Evolutionary conservation across 2,888 invertebrate species (phyloP), one percentile per base, ranked within the genome.

Genomic region (Diabrotica balteata): DNA sequence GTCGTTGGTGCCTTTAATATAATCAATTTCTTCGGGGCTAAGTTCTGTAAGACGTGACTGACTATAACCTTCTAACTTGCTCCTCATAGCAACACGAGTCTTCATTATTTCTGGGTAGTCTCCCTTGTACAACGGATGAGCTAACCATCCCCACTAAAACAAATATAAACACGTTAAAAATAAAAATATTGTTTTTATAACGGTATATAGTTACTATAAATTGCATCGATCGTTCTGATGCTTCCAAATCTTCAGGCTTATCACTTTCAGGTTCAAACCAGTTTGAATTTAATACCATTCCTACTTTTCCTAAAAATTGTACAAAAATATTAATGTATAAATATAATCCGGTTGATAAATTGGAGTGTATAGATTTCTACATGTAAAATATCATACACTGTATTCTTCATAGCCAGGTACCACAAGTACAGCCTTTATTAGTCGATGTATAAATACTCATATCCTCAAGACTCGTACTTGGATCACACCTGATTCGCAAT

Each of bases 81-180:
- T 92, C 49, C 88, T 85, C 2, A 84, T 83, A 51, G 84, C 86
- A 10, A 92, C 85, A 6, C 86, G 82, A 17, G 85, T 82, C 60
- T 88, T 87, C 90, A 92, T 90, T 0, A 88, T 77, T 57, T 85
- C 80, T 0, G 92, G 91, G 79, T 91, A 92, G 80, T 91, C 89
- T 0, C 91, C 91, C 0, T 81, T 76, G 79, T 89, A 88, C 51
- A 92, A 89, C 1, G 92, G 90, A 80, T 91, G 66, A 7, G 61
- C 75, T 44, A 65, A 73, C 72, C 70, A 71, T 32, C 75, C 75
- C 66, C 68, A 73, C 75, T 75, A 44, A 49, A 69, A 66, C 10
- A 59, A 55, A 10, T 5, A 55, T n/a, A 6, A 6, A 4, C 9
- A 17, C 46, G 1, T 7, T 46, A 1, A 1, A 9, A 8, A 8